Evolutionary conservation across 2,797 vertebrate species (phyloP).

Genomic region (Enteromius mattozi): DNA sequence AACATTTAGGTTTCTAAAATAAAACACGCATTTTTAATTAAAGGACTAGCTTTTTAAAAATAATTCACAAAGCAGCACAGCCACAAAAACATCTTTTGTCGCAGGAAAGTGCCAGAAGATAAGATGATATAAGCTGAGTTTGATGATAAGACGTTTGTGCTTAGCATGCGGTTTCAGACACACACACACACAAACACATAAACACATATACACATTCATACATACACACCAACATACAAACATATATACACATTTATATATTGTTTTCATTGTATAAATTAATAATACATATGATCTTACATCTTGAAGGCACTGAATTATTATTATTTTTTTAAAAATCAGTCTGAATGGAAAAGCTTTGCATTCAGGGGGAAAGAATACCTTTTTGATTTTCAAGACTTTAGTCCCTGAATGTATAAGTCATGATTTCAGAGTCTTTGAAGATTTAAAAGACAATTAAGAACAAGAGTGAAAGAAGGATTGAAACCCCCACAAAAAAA

Average conservation of each 20-base stretch:
- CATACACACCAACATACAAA: neutral
- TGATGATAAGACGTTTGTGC: slow-evolving; percentile 8
- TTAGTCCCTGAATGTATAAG: slow-evolving; percentile 14
- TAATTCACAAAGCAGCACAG: slow-evolving; percentile 16
- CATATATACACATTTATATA: neutral
- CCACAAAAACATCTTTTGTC: neutral
- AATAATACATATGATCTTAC: neutral
- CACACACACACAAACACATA: neutral
- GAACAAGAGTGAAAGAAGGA: slow-evolving; percentile 31
- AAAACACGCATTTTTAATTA: neutral
- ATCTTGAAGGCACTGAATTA: neutral
- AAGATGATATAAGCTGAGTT: neutral
- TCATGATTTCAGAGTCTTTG: slow-evolving; percentile 41
- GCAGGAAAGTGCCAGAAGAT: slow-evolving; percentile 9
- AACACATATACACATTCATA: neutral
- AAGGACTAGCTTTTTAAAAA: neutral
- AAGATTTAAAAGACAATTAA: slow-evolving; percentile 11
- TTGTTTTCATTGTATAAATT: neutral
- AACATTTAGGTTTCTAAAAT: neutral
- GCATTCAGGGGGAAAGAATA: slow-evolving; percentile 4
- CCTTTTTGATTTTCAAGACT: slow-evolving; percentile 19
- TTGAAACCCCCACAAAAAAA: slow-evolving; percentile 10
- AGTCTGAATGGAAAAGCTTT: slow-evolving; percentile 12
- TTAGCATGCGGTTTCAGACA: slow-evolving; percentile 7
- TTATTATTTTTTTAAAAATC: neutral